Percentiles rank a stretch among this genome's conserved stretches.
phyloP scores from a whole-genome alignment of 2,888 invertebrate species.

The Boloria selene region DNA sequence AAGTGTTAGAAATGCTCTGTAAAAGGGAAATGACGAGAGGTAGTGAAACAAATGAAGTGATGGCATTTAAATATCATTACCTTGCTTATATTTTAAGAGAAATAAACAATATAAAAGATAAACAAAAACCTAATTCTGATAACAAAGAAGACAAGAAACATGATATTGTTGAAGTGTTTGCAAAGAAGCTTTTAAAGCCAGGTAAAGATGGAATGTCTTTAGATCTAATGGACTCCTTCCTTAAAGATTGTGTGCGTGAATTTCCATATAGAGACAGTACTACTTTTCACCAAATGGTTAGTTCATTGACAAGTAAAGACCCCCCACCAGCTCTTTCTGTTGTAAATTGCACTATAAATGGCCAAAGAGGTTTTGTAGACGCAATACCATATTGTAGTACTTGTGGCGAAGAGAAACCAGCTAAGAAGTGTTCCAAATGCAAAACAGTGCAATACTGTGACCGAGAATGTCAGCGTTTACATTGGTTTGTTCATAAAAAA shows the following conservation, averaged over 20 bases:
- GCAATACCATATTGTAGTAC: constrained; percentile 88
- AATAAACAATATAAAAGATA: constrained; percentile 86
- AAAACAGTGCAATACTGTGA: constrained; percentile 97
- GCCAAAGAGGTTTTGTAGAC: constrained; percentile 90
- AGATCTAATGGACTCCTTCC: constrained; percentile 86
- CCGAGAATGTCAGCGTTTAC: constrained; percentile 95
- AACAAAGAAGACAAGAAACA: constrained; percentile 79
- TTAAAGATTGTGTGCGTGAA: constrained; percentile 93
- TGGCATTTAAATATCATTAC: constrained; percentile 95
- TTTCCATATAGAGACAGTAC: constrained; percentile 96
- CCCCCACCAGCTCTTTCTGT: constrained; percentile 87
- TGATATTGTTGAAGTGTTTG: constrained; percentile 88
- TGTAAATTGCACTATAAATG: constrained; percentile 92
- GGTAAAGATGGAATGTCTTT: constrained; percentile 86
- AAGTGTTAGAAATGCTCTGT: constrained; percentile 91
- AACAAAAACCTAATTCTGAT: constrained; percentile 81
- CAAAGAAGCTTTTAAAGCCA: constrained; percentile 89
- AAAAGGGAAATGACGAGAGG: constrained; percentile 93
- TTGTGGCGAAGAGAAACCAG: constrained; percentile 94
- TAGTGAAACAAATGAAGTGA: constrained; percentile 92
- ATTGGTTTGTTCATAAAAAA: constrained; percentile 96
- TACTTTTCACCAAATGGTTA: constrained; percentile 92
- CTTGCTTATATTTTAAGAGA: constrained; percentile 88
- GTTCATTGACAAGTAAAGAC: constrained; percentile 88
- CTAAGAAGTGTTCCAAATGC: constrained; percentile 97